A percentile compares a stretch with the other conserved stretches of the same genome.
Evolutionary conservation across 1,140 invertebrate genomes (phyloP).

Genomic region (Drosophila carrolli): DNA sequence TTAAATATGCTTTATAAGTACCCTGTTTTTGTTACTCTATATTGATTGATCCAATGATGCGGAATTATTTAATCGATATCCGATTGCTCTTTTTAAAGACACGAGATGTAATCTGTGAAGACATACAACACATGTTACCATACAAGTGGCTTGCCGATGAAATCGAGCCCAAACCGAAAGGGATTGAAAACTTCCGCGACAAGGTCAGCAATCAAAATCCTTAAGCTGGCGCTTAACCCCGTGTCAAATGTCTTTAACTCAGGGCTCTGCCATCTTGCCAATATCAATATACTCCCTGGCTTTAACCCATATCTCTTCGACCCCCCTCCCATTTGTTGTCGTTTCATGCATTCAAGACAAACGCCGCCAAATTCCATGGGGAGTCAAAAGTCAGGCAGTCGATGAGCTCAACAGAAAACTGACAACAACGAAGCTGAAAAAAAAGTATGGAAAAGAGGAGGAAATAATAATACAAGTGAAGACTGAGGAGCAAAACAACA

Average conservation of each 20-base stretch:
- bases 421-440: conserved; percentile 7
- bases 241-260: conserved; percentile 30
- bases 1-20: background rate
- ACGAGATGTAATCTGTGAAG: background rate
- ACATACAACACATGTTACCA: background rate
- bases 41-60: no score
- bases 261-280: conserved; percentile 31
- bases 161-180: conserved; percentile 1
- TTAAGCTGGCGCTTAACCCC: conserved; percentile 26
- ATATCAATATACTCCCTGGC: conserved; percentile 43
- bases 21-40: background rate
- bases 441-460: conserved; percentile 15
- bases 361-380: conserved; percentile 63
- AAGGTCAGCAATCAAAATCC: conserved; percentile 28
- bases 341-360: conserved; percentile 68
- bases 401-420: conserved; percentile 23
- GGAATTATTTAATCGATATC: no score
- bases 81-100: no score
- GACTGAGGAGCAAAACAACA: conserved; percentile 39
- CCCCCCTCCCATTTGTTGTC: conserved; percentile 6
- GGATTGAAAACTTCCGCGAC: conserved; percentile 1
- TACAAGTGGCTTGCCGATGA: conserved; percentile 8
- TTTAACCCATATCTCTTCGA: background rate
- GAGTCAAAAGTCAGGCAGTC: conserved; percentile 62
- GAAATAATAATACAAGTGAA: conserved; percentile 16